Base-by-base conservation (phyloP, 2,888 invertebrate genomes). In the Poecilus cupreus region DNA sequence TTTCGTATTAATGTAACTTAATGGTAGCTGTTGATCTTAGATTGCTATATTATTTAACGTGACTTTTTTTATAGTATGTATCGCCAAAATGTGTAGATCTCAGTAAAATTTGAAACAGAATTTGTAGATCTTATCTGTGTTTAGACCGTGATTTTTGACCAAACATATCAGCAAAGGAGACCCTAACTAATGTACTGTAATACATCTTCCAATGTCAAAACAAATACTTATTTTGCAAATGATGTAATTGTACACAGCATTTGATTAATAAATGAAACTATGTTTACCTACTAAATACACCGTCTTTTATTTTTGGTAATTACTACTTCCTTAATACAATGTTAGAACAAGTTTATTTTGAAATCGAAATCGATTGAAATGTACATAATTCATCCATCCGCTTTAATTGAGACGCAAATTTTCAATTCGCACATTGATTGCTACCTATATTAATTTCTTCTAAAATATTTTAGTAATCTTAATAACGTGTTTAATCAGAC, bases 41-140 rank as follows among this genome's bases (percentile, higher is more conserved):
- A 60, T 60, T 60, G 26, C 26, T 60, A 10, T 26, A 60, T 60
- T 26, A 24, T 60, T 60, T 22, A 5, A 22, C n/a, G n/a, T 22
- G 3, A 22, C n/a, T 6, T 60, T 60, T 26, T 57, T 60, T 3
- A 26, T 60, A 26, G 60, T 60, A 4, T n/a, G 26, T 60, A 51
- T 51, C 18, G 51, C 51, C 51, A 26, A 60, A 60, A 60, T 60
- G 60, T 60, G 60, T 60, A 60, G 60, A 60, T 60, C 60, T 60
- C 24, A 60, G 51, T 51, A 51, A 51, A 51, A 51, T 60, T 60
- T 60, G 0, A 60, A 60, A 54, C 18, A 6, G 13, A 54, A 11
- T 6, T 18, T 26, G 22, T 60, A 60, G 26, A 26, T 18, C 54
- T 18, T 24, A 60, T 60, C 60, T 60, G 60, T 60, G 60, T 60